Base-by-base conservation (phyloP, 2,797 vertebrate genomes). In the Microctenopoma stevenorrisi region DNA sequence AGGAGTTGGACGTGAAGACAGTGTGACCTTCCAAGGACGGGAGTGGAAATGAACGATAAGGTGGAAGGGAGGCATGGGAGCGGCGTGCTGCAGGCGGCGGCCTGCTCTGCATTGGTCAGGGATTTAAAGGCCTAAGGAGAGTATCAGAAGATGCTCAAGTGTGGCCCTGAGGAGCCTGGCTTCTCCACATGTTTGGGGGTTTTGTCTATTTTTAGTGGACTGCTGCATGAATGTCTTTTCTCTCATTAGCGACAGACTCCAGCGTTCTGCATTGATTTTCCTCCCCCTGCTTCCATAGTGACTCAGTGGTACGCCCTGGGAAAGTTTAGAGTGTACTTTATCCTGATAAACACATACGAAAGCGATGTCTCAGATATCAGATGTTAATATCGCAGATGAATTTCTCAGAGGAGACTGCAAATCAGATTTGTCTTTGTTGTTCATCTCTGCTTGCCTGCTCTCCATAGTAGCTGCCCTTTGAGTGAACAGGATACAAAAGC, bases 301-400 rank as follows among this genome's bases (percentile, higher is more conserved):
- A 70, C 69, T 72, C 48, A 1, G 67, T 13, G 53, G 60, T 72
- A 70, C 51, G 15, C 77, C 64, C 64, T 61, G 72, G 68, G 68
- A 44, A 73, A 59, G 79, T 76, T 68, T 73, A 86, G 81, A 77
- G 65, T 46, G 26, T 74, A 64, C 66, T 84, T 74, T 76, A 65
- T 84, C 57, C 74, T 48, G 64, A 56, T 48, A 67, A 52, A 49
- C 76, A 74, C 67, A 57, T 30, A 59, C 18, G n/a, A 71, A 22
- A 48, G 68, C 58, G 73, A 54, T 74, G 74, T 76, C 76, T 70
- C 72, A 76, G 33, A 69, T 77, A 85, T 88, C 84, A 74, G 53
- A 86, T 77, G 85, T 76, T 88, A 85, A 87, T 85, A 76, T 84
- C 40, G 6, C 61, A 74, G 76, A 78, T 84, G 47, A 59, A 81